Evolutionary conservation across 2,888 invertebrate genomes (phyloP), one percentile per base, ranked within the genome.

Genomic region (Metellina segmentata): DNA sequence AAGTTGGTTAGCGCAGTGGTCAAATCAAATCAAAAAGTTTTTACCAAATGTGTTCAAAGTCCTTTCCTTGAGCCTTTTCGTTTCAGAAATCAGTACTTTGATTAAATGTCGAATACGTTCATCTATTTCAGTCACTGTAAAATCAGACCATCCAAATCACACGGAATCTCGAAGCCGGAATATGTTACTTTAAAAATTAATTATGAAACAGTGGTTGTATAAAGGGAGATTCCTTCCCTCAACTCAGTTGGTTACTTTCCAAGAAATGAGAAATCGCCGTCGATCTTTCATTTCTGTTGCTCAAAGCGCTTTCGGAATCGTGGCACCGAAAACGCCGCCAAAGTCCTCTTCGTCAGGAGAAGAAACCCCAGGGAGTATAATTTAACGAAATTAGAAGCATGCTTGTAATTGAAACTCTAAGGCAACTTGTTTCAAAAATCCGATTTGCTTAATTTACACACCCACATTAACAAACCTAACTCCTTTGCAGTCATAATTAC

Each of bases 401-500:
- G 61, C 79, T 51, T 81, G 87, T 87, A 87, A 87, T 87, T 87
- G 87, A 87, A 87, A 87, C 87, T 81, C 78, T 49, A 53, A 79
- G 16, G 79, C 79, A 74, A 81, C 79, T 87, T 48, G 72, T 71
- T 87, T 87, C 87, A 87, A 87, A 87, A 87, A 87, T 87, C 87
- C 79, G 87, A 87, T 87, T 87, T 87, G 78, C 87, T 87, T 87
- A 87, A 87, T 87, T 87, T 81, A 81, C 79, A 81, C 71, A 71
- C 79, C 79, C 87, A 81, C 87, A 79, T 87, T 87, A 79, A 87
- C 87, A 87, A 61, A 72, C 71, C 87, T 70, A 34, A 53, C 53
- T 87, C 87, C 87, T 87, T 81, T 81, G 72, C 87, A 87, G 34
- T 87, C 81, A 87, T 87, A 87, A 87, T 87, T 87, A 87, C 71